Evolutionary conservation across 2,113 vertebrate species (phyloP).

Genomic region (Leuciscus idus): DNA sequence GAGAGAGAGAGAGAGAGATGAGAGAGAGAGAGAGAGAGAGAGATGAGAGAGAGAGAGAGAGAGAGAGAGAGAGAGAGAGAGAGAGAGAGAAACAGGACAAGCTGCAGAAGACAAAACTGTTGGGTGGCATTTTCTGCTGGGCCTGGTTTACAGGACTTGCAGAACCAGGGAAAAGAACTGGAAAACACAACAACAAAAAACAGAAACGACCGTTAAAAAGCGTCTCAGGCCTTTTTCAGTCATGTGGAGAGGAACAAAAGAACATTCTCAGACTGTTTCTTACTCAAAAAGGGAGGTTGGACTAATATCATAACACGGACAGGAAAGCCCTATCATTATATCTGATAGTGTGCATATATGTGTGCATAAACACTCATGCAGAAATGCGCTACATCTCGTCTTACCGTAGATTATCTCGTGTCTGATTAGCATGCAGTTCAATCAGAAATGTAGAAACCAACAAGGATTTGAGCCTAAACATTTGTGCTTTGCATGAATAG

Average conservation of each 20-base stretch:
- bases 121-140: constrained; percentile 99
- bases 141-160: constrained; percentile 99
- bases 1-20: constrained; percentile 20
- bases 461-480: constrained; percentile 1
- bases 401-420: constrained; percentile 19
- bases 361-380: constrained; percentile 28
- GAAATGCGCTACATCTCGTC: constrained; percentile 2
- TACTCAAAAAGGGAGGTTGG: constrained; percentile 13
- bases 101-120: constrained; percentile 99
- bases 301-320: neutral
- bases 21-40: constrained; percentile 44
- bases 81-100: constrained; percentile 92
- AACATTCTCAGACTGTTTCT: constrained; percentile 59
- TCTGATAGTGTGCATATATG: neutral
- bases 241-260: constrained; percentile 76
- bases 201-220: constrained; percentile 99
- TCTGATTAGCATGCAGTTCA: constrained; percentile 18
- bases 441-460: constrained; percentile 14
- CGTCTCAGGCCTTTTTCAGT: constrained; percentile 90
- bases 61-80: constrained; percentile 43
- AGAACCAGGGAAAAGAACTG: constrained; percentile 99
- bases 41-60: constrained; percentile 32
- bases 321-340: neutral
- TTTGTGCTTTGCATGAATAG: neutral
- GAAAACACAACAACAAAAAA: constrained; percentile 99